phyloP scores from a whole-genome alignment of 2,888 invertebrate genomes.

The Euclidia mi region DNA sequence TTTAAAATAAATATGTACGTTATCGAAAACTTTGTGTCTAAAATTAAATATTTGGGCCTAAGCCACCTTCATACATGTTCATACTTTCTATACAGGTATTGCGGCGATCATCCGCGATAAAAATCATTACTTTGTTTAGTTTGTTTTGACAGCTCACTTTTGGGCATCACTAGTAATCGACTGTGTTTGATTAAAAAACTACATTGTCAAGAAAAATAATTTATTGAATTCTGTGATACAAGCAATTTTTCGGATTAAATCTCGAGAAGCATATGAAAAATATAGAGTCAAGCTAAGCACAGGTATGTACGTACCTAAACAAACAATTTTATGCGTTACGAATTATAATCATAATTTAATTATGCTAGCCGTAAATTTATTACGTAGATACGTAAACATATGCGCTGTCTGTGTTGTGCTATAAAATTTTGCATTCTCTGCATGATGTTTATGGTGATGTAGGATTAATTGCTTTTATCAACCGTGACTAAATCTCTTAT shows the following conservation, averaged over 20 bases:
- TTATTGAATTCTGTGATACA: conserved; percentile 21
- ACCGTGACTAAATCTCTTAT: not conserved
- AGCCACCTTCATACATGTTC: too few relatives aligned
- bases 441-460: conserved; percentile 9
- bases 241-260: conserved; percentile 16
- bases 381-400: conserved; percentile 46
- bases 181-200: conserved; percentile 3
- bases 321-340: conserved; percentile 2
- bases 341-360: conserved; percentile 37
- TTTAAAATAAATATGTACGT: too few relatives aligned
- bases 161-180: not conserved
- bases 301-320: conserved; percentile 40
- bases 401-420: conserved; percentile 37
- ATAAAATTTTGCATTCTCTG: conserved; percentile 18
- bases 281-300: conserved; percentile 20
- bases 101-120: too few relatives aligned
- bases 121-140: too few relatives aligned
- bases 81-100: too few relatives aligned
- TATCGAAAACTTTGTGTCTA: too few relatives aligned
- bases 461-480: conserved; percentile 21
- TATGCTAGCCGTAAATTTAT: conserved; percentile 29
- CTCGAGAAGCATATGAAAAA: conserved; percentile 21
- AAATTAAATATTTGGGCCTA: too few relatives aligned
- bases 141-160: not conserved
- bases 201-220: conserved; percentile 5